These are phyloP conservation scores for Ectemnius continuus DNA, from an alignment of 2,888 invertebrate species.

Conservation along the genomic window DNA sequence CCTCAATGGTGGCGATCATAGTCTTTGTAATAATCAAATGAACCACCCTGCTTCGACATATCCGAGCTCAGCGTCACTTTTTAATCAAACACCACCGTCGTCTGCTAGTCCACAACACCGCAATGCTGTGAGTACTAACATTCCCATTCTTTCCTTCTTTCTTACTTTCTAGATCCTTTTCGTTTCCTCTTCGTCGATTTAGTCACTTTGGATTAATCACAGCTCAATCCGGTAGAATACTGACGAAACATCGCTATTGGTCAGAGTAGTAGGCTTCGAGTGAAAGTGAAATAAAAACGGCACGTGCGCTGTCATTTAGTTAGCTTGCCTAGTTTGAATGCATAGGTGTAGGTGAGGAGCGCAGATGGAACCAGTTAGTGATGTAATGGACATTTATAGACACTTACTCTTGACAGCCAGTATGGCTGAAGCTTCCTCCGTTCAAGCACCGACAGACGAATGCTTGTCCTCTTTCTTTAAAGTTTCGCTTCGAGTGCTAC, in stretches of 20 bases:
- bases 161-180: neutral
- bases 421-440: constrained; percentile 68
- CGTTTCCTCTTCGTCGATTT: too few relatives aligned
- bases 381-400: constrained; percentile 74
- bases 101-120: constrained; percentile 85
- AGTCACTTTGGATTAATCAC: too few relatives aligned
- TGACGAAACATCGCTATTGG: too few relatives aligned
- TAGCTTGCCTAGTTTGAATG: constrained; percentile 21
- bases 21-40: constrained; percentile 79
- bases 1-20: constrained; percentile 84
- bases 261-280: too few relatives aligned
- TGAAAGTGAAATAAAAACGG: constrained; percentile 13
- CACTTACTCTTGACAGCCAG: constrained; percentile 65
- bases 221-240: too few relatives aligned
- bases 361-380: constrained; percentile 72
- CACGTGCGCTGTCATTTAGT: constrained; percentile 15
- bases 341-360: constrained; percentile 29
- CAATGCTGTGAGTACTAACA: constrained; percentile 74
- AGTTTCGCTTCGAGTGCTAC: constrained; percentile 6
- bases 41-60: constrained; percentile 79
- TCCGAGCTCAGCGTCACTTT: constrained; percentile 77
- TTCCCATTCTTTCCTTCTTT: constrained; percentile 7
- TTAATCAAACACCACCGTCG: constrained; percentile 80
- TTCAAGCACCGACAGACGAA: constrained; percentile 45
- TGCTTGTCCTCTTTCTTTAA: constrained; percentile 8